These are phyloP conservation scores for Seira ritae DNA, from an alignment of 2,888 invertebrate species.

Conservation along the genomic window DNA sequence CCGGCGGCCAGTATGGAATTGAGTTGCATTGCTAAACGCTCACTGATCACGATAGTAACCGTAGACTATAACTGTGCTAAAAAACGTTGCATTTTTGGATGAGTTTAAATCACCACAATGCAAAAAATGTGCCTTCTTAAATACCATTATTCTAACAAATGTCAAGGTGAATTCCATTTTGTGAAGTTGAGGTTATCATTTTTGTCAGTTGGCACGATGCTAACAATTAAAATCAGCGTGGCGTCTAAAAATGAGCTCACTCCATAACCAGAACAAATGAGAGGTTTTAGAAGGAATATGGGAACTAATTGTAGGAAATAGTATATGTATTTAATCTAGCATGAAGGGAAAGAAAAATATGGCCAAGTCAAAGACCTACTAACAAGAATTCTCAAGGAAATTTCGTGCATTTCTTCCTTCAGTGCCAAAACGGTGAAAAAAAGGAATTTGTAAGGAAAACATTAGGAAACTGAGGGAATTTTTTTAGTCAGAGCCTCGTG, in stretches of 20 bases:
- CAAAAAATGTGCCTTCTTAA: constrained; percentile 4
- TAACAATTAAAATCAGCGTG: background rate
- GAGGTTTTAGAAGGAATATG: background rate
- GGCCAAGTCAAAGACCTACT: constrained; percentile 5
- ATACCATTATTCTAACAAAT: constrained; percentile 13
- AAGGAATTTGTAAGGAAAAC: background rate
- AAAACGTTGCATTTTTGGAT: background rate
- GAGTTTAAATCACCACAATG: background rate
- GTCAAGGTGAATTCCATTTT: constrained; percentile 30
- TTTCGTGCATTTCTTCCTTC: background rate
- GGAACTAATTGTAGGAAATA: constrained; percentile 7
- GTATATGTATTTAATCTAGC: constrained; percentile 1
- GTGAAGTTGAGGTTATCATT: background rate
- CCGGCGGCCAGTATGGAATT: background rate
- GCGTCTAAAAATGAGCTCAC: background rate
- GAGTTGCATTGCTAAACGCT: constrained; percentile 5
- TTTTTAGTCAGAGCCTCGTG: background rate
- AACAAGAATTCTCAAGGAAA: background rate
- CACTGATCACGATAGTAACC: background rate
- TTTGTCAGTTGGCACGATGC: background rate
- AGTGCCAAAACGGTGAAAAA: background rate
- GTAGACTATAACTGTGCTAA: background rate
- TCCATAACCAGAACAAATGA: background rate
- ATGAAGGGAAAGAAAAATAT: background rate
- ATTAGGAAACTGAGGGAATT: background rate